These are phyloP conservation scores for Chloroclystis v-ata DNA, from an alignment of 2,888 invertebrate species.

Conservation along the genomic window DNA sequence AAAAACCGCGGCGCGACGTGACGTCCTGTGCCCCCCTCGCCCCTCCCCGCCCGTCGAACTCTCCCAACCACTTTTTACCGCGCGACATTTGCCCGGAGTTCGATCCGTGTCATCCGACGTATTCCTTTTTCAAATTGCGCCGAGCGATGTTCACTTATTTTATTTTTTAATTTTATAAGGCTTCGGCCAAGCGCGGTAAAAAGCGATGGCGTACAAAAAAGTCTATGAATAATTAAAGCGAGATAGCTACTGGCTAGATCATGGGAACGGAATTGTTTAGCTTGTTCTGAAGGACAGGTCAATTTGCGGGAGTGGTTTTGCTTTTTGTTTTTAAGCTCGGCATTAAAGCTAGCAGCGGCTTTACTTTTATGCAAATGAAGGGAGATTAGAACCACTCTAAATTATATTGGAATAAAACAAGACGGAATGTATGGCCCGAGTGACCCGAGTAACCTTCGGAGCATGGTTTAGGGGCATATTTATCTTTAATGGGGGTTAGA, in stretches of 20 bases:
- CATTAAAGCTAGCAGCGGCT: constrained; percentile 44
- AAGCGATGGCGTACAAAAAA: constrained; percentile 73
- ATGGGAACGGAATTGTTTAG: constrained; percentile 75
- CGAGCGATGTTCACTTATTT: constrained; percentile 63
- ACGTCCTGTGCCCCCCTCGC: constrained; percentile 60
- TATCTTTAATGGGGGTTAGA: constrained; percentile 73
- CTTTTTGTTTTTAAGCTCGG: constrained; percentile 46
- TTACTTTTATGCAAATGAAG: constrained; percentile 55
- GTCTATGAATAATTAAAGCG: constrained; percentile 78
- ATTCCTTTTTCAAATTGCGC: constrained; percentile 77
- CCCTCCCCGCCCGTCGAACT: constrained; percentile 25
- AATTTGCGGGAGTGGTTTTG: constrained; percentile 69
- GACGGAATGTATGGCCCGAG: constrained; percentile 49
- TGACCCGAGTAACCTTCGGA: constrained; percentile 54
- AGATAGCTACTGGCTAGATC: constrained; percentile 76
- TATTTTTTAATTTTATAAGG: constrained; percentile 74
- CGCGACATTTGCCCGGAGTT: constrained; percentile 79
- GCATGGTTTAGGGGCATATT: constrained; percentile 71
- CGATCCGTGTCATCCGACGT: constrained; percentile 78
- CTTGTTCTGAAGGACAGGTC: constrained; percentile 70
- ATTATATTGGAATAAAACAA: constrained; percentile 48
- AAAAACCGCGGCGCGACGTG: constrained; percentile 77
- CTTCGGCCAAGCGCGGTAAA: constrained; percentile 70
- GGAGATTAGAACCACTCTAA: constrained; percentile 46
- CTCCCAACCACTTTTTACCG: constrained; percentile 73